These are phyloP conservation scores for Myotis vivesi DNA, from an alignment of 2,797 vertebrate species.

Conservation along the genomic window DNA sequence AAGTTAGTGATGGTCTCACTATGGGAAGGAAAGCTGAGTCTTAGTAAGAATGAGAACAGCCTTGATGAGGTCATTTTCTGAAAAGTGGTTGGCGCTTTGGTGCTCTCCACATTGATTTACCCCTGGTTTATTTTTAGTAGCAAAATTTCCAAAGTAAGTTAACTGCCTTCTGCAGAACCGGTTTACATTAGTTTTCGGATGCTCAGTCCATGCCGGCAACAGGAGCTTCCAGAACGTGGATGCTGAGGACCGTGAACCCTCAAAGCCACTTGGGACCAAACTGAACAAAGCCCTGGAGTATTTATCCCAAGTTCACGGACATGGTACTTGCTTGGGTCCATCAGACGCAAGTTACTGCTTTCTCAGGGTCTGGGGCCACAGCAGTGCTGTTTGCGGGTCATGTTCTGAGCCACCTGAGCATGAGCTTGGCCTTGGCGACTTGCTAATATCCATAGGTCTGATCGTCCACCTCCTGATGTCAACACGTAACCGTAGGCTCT, in stretches of 20 bases:
- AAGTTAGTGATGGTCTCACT: background rate
- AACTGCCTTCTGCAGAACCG: background rate
- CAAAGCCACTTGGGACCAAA: background rate
- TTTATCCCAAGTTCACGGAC: background rate
- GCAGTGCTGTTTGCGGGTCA: too few species aligned
- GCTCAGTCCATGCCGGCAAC: background rate
- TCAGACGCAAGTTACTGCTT: background rate
- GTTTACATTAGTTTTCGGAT: slow-evolving; percentile 14
- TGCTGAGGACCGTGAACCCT: background rate
- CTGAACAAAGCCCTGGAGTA: background rate
- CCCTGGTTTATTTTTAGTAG: background rate
- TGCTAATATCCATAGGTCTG: background rate
- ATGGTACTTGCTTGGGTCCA: background rate
- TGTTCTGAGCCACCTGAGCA: background rate
- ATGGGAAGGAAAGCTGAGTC: background rate
- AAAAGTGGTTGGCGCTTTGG: background rate
- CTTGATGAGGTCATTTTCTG: background rate
- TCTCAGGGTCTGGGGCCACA: background rate
- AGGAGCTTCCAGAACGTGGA: background rate
- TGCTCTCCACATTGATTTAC: background rate
- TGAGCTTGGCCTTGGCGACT: background rate
- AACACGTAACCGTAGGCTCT: background rate
- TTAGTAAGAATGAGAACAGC: background rate
- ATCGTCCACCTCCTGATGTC: background rate
- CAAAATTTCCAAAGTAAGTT: slow-evolving; percentile 23